Base-by-base conservation (phyloP, 2,113 vertebrate species). In the Chrysemys picta region DNA sequence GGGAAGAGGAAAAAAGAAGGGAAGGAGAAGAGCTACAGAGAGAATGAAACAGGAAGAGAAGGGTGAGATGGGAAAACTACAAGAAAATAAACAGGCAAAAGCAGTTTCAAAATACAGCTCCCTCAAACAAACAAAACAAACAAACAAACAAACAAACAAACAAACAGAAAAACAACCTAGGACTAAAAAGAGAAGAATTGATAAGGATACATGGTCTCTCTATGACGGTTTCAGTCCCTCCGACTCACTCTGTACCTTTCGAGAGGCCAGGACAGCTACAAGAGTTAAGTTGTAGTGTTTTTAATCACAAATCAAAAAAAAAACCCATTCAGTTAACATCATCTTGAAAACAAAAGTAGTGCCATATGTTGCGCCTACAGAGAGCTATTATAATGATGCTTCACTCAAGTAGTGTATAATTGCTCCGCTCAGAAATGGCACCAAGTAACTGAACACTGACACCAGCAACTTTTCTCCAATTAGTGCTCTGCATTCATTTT, bases 361-460 rank as follows among this genome's bases (percentile, higher is more conserved):
- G 88, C 97, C 98, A 95, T 97, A 93, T 97, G 97, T 92, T 89
- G 90, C 93, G 86, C 97, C 97, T 92, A 86, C 84, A 0, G 54
- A 97, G 97, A 95, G 97, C 94, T 93, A 84, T 97, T 95, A 91
- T 47, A 82, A 89, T 97, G 97, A 97, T 82, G 57, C 93, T 88
- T 91, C 78, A 42, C 95, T 97, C 96, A 93, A 97, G 96, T 91
- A 91, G 87, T 96, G 87, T 91, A 57, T 95, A 97, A 98, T 96
- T 97, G 95, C 95, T 96, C 31, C 4, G 93, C 92, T 96, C 89
- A 1, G 94, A 96, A 96, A 90, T 95, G 95, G 95, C 95, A 89
- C 90, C 3, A 57, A 98, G 93, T 98, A 97, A 97, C 93, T 97
- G 93, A 94, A 89, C 93, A 96, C 95, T 95, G 96, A 97, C 95